phyloP scores from a whole-genome alignment of 2,797 vertebrate genomes.

The Spea hammondii region DNA sequence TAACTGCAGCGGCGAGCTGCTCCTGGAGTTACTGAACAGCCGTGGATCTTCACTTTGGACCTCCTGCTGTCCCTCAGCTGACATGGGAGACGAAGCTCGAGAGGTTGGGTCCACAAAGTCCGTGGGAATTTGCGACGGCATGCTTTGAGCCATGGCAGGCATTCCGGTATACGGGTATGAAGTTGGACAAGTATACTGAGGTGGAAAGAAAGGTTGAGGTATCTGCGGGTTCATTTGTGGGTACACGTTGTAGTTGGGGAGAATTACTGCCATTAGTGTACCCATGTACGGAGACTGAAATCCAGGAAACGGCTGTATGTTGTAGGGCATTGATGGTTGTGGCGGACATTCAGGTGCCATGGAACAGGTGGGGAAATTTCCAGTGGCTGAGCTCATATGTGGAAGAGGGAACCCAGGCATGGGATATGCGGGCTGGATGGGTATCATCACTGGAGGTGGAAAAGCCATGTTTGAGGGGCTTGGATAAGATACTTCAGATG shows the following conservation, averaged over 20 bases:
- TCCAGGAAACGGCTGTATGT: slow-evolving; percentile 57
- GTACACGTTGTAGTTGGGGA: slow-evolving; percentile 69
- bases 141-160: neutral
- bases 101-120: slow-evolving; percentile 19
- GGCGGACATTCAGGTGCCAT: slow-evolving; percentile 25
- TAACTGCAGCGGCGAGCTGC: slow-evolving; percentile 84
- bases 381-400: slow-evolving; percentile 19
- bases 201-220: slow-evolving; percentile 56
- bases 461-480: too few relatives aligned
- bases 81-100: slow-evolving; percentile 21
- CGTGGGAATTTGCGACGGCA: slow-evolving; percentile 9
- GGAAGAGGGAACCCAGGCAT: slow-evolving; percentile 48
- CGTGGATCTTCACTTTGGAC: slow-evolving; percentile 42
- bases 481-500: too few relatives aligned
- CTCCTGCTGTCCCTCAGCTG: slow-evolving; percentile 45
- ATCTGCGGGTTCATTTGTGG: slow-evolving; percentile 62
- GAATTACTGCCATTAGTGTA: slow-evolving; percentile 73
- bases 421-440: slow-evolving; percentile 66
- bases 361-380: neutral
- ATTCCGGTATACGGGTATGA: slow-evolving; percentile 39
- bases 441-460: too few relatives aligned
- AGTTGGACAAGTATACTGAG: slow-evolving; percentile 56
- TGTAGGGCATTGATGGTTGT: slow-evolving; percentile 32
- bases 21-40: slow-evolving; percentile 75
- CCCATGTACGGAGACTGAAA: slow-evolving; percentile 61